These are phyloP conservation scores for Osedax frankpressi DNA, from an alignment of 2,888 invertebrate genomes.

Conservation along the genomic window DNA sequence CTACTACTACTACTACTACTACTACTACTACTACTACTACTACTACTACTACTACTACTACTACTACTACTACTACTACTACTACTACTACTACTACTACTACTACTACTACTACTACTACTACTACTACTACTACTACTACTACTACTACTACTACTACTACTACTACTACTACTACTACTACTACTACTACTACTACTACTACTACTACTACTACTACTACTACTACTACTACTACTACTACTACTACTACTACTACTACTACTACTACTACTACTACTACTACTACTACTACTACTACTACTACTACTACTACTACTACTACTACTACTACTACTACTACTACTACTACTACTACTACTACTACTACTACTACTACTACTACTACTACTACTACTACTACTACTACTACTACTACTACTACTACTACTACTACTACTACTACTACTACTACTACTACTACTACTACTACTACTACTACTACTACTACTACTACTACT, in stretches of 20 bases:
- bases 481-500: background rate
- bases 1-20: background rate
- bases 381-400: background rate
- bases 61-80: background rate
- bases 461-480: background rate
- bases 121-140: background rate
- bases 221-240: background rate
- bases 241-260: background rate
- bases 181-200: background rate
- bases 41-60: background rate
- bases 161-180: background rate
- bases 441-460: background rate
- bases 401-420: background rate
- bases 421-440: background rate
- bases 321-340: background rate
- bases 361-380: background rate
- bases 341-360: background rate
- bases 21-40: background rate
- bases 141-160: background rate
- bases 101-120: background rate
- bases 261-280: background rate
- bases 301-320: background rate
- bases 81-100: background rate
- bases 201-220: background rate
- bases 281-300: background rate